Percentiles rank a stretch among this genome's conserved stretches.
phyloP scores from a whole-genome alignment of 2,888 invertebrate species.

The Nymphalis c-album region DNA sequence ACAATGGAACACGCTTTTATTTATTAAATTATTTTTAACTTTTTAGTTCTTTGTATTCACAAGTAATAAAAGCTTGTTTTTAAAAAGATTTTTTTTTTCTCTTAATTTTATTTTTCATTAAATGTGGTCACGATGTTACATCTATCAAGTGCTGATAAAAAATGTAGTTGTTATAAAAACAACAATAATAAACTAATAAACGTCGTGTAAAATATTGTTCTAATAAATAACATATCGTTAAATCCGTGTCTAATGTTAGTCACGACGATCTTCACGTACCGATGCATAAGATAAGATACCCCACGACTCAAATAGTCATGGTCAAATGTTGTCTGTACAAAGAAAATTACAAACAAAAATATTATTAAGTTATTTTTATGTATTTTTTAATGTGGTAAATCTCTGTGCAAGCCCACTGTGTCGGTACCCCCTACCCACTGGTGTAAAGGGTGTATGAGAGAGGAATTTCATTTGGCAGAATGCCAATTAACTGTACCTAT shows the following conservation, averaged over 20 bases:
- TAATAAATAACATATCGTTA: conserved; percentile 9
- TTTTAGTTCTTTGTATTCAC: too few species aligned
- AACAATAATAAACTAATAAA: conserved; percentile 2
- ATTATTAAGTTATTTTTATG: not conserved
- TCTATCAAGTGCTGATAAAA: conserved; percentile 5
- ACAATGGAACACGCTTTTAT: too few species aligned
- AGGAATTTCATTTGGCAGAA: too few species aligned
- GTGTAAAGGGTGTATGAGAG: too few species aligned
- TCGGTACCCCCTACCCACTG: too few species aligned
- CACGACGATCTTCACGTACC: conserved; percentile 15
- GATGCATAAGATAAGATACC: conserved; percentile 12
- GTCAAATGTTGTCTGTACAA: conserved; percentile 7
- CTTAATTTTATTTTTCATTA: too few species aligned
- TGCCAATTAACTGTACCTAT: too few species aligned
- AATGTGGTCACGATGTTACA: not conserved
- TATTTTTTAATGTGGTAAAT: not conserved
- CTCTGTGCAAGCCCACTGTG: too few species aligned
- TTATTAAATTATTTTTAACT: too few species aligned
- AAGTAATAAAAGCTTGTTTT: too few species aligned
- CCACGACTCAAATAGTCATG: conserved; percentile 17
- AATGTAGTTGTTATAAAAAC: not conserved
- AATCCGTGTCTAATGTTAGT: conserved; percentile 19
- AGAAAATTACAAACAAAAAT: not conserved
- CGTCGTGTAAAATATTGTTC: not conserved
- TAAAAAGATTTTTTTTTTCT: too few species aligned